Base-by-base conservation (phyloP, 2,888 invertebrate genomes). In the Epinotia brunnichana region DNA sequence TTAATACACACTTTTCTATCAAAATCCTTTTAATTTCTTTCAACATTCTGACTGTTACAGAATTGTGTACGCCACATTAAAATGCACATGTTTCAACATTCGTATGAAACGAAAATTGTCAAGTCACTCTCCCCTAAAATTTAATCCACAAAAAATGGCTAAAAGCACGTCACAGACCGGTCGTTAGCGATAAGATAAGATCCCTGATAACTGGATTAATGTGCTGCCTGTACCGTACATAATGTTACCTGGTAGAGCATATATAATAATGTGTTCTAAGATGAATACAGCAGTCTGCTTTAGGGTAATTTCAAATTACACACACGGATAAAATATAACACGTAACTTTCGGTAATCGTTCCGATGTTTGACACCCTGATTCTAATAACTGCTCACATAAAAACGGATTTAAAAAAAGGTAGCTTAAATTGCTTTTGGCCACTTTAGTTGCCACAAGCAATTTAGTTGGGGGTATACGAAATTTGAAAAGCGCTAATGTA, bases 171-270 rank as follows among this genome's bases (percentile, higher is more conserved):
- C 60, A 67, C 63, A 64, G 63, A 51, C 57, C 69, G 70, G 75
- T 75, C 75, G 71, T 76, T 76, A 67, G 60, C 64, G 62, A 71
- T 69, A 44, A 66, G 76, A 76, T 75, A 64, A 64, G 74, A 74
- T 75, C 51, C 17, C 17, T 19, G 76, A 76, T 76, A 76, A 39
- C 44, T 53, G 74, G 75, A 75, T 75, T 75, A 75, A 72, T 72
- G 75, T 51, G 48, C 57, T 39, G 66, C 61, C 69, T 56, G 72
- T 75, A 75, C 69, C 51, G 72, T 75, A 75, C 74, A 74, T 74
- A 61, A 68, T 63, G 73, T 62, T 69, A 67, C 69, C 63, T 74
- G 74, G 54, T 66, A 60, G 59, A 70, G 66, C 35, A 64, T 24
- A 66, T 66, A 66, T 66, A 41, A n/a, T n/a, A n/a, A 66, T 66